Conservation (phyloP, 2,888 invertebrate genomes). For the Caenorhabditis virilis region DNA sequence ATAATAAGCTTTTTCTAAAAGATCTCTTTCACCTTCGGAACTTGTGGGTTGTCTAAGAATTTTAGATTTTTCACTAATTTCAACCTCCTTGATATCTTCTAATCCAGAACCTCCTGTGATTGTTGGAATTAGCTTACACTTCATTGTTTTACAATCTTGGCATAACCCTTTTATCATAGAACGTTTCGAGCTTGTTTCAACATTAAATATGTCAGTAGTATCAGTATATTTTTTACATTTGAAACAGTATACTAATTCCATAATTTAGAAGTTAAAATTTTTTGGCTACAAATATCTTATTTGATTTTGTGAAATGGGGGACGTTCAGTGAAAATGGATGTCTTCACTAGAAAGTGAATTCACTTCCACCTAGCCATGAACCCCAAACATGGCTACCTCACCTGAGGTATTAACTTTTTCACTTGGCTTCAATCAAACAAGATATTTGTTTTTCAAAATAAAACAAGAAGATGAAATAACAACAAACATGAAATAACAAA, state of each 20-base stretch:
- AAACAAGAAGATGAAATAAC: conserved; percentile 1
- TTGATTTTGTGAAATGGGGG: no score
- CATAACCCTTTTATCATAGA: conserved; percentile 5
- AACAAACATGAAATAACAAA: conserved; percentile 2
- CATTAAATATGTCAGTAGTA: no score
- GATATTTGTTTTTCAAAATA: conserved; percentile 5
- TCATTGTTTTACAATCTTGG: conserved; percentile 4
- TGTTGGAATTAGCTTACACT: conserved; percentile 4
- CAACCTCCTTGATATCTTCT: conserved; percentile 5
- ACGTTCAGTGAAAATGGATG: no score
- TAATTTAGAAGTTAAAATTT: no score
- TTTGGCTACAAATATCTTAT: no score
- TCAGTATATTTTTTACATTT: no score
- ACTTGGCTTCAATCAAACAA: conserved; percentile 5
- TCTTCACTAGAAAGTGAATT: conserved; percentile 5
- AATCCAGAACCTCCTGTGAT: conserved; percentile 5
- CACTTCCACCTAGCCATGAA: conserved; percentile 5
- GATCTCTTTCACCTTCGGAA: conserved; percentile 5
- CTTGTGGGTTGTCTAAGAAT: conserved; percentile 5
- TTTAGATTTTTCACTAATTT: conserved; percentile 5
- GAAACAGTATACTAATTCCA: no score
- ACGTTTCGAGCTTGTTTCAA: conserved; percentile 4
- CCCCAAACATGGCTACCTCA: conserved; percentile 5
- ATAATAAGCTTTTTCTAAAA: no score
- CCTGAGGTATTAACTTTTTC: conserved; percentile 5